Conservation (phyloP, 2,797 vertebrate genomes). For the Antennarius maculatus region DNA sequence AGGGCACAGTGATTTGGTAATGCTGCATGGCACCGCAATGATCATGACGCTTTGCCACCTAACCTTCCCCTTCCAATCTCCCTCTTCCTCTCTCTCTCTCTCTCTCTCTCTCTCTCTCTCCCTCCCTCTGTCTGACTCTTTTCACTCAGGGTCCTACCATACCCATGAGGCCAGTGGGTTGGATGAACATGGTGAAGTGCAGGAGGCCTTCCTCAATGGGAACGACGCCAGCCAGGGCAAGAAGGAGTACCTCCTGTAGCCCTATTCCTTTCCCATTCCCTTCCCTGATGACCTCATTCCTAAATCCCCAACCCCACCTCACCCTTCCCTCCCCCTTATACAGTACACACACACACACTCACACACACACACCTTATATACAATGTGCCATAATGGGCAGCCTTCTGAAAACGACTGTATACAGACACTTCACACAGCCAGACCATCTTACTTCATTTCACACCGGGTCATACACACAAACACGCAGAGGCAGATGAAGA, state of each 20-base stretch:
- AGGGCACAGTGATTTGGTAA: constrained; percentile 59
- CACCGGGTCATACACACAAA: constrained; percentile 35
- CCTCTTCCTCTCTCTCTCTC: constrained; percentile 42
- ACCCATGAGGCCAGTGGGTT: constrained; percentile 94
- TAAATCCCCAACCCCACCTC: constrained; percentile 33
- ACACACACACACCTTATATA: constrained; percentile 34
- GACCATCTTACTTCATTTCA: constrained; percentile 48
- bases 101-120: constrained; percentile 26
- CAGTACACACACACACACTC: constrained; percentile 42
- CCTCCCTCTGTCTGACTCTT: constrained; percentile 31
- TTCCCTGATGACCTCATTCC: constrained; percentile 66
- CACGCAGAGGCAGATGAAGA: constrained; percentile 52
- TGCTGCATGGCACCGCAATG: constrained; percentile 64
- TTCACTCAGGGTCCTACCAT: constrained; percentile 88
- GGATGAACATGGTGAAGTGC: constrained; percentile 93
- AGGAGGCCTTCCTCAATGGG: constrained; percentile 93
- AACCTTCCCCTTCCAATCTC: constrained; percentile 69
- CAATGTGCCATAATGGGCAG: constrained; percentile 67
- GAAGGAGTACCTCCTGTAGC: constrained; percentile 92
- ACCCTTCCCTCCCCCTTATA: constrained; percentile 53
- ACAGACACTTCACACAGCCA: constrained; percentile 67
- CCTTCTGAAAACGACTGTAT: constrained; percentile 78
- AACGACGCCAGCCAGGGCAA: constrained; percentile 92
- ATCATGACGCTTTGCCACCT: constrained; percentile 70
- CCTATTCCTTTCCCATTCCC: constrained; percentile 44